A percentile compares a stretch with the other conserved stretches of the same genome.
These are phyloP conservation scores for Graphium colonna DNA, from an alignment of 2,888 invertebrate genomes.

Conservation along the genomic window DNA sequence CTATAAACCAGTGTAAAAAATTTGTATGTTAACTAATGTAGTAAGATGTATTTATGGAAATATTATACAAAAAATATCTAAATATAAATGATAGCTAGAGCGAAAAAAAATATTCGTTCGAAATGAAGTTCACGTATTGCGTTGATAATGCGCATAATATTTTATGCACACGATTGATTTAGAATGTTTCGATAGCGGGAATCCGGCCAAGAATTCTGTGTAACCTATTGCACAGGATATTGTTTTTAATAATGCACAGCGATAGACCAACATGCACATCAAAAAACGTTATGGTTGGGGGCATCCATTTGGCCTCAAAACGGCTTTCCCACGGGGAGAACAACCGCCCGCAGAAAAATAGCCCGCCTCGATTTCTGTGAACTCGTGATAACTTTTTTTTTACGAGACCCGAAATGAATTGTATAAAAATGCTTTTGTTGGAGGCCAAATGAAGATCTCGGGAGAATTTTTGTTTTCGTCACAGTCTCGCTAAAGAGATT, in stretches of 20 bases:
- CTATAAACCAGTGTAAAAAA: background rate
- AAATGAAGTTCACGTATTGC: slow-evolving; percentile 1
- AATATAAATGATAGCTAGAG: background rate
- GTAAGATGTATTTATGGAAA: background rate
- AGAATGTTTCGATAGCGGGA: background rate
- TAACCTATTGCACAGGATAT: background rate
- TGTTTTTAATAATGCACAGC: slow-evolving; percentile 10
- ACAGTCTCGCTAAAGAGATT: slow-evolving; percentile 52
- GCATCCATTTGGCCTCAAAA: slow-evolving; percentile 47
- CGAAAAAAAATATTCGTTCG: background rate
- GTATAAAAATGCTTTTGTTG: slow-evolving; percentile 68
- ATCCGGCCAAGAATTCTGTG: no score
- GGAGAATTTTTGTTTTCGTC: slow-evolving; percentile 62
- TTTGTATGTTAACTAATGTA: background rate
- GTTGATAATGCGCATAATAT: background rate
- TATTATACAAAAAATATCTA: background rate
- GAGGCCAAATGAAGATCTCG: slow-evolving; percentile 65
- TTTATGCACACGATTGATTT: slow-evolving; percentile 1
- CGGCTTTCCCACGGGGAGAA: slow-evolving; percentile 60
- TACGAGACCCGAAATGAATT: slow-evolving; percentile 72
- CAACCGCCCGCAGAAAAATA: slow-evolving; percentile 65
- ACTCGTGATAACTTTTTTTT: slow-evolving; percentile 72
- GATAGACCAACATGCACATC: slow-evolving; percentile 5
- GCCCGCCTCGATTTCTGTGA: slow-evolving; percentile 65
- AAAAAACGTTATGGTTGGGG: slow-evolving; percentile 40